These are phyloP conservation scores for Gallinago media DNA, from an alignment of 2,113 vertebrate species.

Conservation along the genomic window DNA sequence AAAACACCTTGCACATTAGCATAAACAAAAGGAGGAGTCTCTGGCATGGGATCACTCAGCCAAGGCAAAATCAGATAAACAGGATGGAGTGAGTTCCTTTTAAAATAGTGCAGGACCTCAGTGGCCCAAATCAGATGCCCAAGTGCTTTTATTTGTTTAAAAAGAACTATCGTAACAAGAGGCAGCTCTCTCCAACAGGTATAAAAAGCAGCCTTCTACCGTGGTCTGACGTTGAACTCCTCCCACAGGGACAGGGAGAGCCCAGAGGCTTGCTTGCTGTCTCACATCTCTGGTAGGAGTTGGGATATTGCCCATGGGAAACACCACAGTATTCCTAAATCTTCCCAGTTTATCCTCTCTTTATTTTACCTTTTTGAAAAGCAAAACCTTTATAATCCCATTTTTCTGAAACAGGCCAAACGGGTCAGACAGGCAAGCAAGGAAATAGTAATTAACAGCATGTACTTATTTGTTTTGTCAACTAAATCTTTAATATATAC, in stretches of 20 bases:
- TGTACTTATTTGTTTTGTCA: slow-evolving; percentile 47
- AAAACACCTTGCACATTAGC: slow-evolving; percentile 67
- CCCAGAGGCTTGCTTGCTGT: neutral
- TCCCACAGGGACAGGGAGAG: neutral
- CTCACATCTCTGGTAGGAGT: neutral
- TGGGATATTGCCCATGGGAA: slow-evolving; percentile 46
- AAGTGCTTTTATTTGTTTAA: neutral
- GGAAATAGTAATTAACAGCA: slow-evolving; percentile 34
- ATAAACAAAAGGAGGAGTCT: slow-evolving; percentile 68
- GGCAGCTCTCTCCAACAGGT: neutral
- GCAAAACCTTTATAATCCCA: neutral
- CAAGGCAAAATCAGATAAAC: slow-evolving; percentile 50
- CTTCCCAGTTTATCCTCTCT: slow-evolving; percentile 10
- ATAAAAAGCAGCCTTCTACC: neutral
- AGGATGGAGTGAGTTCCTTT: slow-evolving; percentile 18
- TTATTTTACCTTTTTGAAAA: slow-evolving; percentile 51
- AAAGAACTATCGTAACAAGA: neutral
- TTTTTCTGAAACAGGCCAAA: slow-evolving; percentile 46
- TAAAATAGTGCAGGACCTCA: slow-evolving; percentile 7
- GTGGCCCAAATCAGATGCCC: neutral
- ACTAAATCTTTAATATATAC: slow-evolving; percentile 34
- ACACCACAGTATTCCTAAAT: neutral
- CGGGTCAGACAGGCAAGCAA: slow-evolving; percentile 35
- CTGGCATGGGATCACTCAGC: slow-evolving; percentile 51
- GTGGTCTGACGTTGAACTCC: neutral